A percentile compares a stretch with the other conserved stretches of the same genome.
Conservation (phyloP, 2,888 invertebrate genomes). For the Callinectes sapidus region DNA sequence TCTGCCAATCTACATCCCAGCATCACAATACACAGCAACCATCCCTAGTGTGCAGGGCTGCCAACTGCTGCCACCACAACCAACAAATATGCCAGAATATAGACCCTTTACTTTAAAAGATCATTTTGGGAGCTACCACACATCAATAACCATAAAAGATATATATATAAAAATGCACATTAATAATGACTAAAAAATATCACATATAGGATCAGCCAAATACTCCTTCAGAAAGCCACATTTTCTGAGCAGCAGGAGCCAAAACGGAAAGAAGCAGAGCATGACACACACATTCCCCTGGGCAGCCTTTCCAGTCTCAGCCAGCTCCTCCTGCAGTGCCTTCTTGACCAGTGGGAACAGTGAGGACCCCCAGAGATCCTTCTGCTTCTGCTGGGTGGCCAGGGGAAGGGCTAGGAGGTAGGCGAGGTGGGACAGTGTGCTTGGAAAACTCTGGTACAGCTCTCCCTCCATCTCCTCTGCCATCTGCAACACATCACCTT, state of each 20-base stretch:
- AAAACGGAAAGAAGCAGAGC: not conserved
- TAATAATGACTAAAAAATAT: not conserved
- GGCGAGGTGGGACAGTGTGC: not conserved
- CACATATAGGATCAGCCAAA: not conserved
- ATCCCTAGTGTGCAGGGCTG: too few species aligned
- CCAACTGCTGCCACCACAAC: too few species aligned
- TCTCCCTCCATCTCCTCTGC: not conserved
- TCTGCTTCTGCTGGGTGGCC: not conserved
- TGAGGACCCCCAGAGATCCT: not conserved
- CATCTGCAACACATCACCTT: not conserved
- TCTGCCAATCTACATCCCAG: too few species aligned
- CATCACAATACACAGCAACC: too few species aligned
- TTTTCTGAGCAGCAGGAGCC: not conserved
- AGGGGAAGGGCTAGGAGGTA: not conserved
- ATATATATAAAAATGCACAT: not conserved
- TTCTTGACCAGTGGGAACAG: not conserved
- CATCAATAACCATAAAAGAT: too few species aligned
- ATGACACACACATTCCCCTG: not conserved
- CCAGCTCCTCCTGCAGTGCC: not conserved
- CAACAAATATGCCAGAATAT: too few species aligned
- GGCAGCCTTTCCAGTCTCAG: not conserved
- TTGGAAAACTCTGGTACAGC: slow-evolving; percentile 8
- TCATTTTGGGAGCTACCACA: too few species aligned
- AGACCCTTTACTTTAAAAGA: too few species aligned
- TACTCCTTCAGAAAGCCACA: not conserved